Conservation (phyloP, 1,140 invertebrate genomes). For the Teleopsis dalmanni region DNA sequence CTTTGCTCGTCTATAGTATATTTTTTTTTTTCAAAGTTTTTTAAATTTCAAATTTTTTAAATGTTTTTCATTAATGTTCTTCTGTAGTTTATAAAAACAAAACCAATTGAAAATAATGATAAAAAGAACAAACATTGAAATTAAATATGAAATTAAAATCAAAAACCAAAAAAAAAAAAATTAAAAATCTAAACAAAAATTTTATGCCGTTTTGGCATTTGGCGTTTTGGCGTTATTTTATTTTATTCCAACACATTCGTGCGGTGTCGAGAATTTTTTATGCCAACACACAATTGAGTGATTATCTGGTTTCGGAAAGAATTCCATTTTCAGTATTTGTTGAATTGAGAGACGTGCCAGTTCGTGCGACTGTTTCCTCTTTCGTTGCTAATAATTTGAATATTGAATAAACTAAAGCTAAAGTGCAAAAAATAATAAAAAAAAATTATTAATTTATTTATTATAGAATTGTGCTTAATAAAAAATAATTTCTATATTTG, state of each 20-base stretch:
- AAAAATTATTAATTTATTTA: background rate
- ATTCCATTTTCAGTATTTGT: slow-evolving; percentile 43
- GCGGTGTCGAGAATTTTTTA: background rate
- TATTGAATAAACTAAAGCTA: background rate
- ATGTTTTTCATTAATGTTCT: no score
- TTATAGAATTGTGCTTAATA: background rate
- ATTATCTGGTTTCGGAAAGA: slow-evolving; percentile 38
- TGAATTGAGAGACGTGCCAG: slow-evolving; percentile 41
- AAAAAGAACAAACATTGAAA: background rate
- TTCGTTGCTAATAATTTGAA: background rate
- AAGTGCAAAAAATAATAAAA: background rate
- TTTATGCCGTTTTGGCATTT: background rate
- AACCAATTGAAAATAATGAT: background rate
- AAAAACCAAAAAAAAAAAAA: slow-evolving; percentile 1
- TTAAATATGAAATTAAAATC: background rate
- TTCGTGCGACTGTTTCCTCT: slow-evolving; percentile 9
- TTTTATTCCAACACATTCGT: background rate
- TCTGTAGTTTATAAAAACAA: no score
- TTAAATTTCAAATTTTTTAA: no score
- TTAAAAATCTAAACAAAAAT: background rate
- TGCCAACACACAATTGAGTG: slow-evolving; percentile 14
- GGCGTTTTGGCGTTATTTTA: background rate
- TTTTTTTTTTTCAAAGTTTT: no score
- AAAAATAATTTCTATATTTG: background rate
- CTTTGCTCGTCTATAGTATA: no score